A percentile compares a stretch with the other conserved stretches of the same genome.
Evolutionary conservation across 2,888 invertebrate species (phyloP).

Genomic region (Sylvicola cinctus): DNA sequence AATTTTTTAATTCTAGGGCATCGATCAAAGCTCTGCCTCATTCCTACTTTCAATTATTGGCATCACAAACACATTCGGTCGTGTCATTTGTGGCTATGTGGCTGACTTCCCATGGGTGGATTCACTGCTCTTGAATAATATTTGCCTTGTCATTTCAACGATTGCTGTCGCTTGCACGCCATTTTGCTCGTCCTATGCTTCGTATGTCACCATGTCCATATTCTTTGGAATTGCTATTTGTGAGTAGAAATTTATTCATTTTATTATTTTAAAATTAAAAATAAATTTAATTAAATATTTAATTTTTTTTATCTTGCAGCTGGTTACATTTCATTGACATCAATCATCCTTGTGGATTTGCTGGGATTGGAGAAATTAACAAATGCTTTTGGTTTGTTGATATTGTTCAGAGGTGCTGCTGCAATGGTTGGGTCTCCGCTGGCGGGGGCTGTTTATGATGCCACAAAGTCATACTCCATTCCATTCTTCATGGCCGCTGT

Average conservation of each 20-base stretch:
- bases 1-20: conserved; percentile 33
- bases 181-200: conserved; percentile 53
- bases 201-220: conserved; percentile 61
- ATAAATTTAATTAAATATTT: neutral
- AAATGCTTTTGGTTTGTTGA: conserved; percentile 90
- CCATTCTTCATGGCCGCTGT: conserved; percentile 86
- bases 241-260: conserved; percentile 28
- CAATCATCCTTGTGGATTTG: conserved; percentile 91
- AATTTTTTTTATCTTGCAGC: conserved; percentile 38
- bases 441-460: conserved; percentile 77
- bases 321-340: conserved; percentile 93
- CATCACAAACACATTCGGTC: conserved; percentile 85
- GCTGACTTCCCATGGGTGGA: conserved; percentile 85
- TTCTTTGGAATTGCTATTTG: conserved; percentile 85
- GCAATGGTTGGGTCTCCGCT: conserved; percentile 71
- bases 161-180: conserved; percentile 66
- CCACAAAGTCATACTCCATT: conserved; percentile 63
- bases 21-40: conserved; percentile 48
- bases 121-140: conserved; percentile 79
- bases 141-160: conserved; percentile 79
- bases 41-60: conserved; percentile 66
- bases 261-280: neutral
- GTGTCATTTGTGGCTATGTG: conserved; percentile 74
- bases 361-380: conserved; percentile 89
- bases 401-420: conserved; percentile 86